phyloP scores from a whole-genome alignment of 2,888 invertebrate genomes.

The Hypena proboscidalis region DNA sequence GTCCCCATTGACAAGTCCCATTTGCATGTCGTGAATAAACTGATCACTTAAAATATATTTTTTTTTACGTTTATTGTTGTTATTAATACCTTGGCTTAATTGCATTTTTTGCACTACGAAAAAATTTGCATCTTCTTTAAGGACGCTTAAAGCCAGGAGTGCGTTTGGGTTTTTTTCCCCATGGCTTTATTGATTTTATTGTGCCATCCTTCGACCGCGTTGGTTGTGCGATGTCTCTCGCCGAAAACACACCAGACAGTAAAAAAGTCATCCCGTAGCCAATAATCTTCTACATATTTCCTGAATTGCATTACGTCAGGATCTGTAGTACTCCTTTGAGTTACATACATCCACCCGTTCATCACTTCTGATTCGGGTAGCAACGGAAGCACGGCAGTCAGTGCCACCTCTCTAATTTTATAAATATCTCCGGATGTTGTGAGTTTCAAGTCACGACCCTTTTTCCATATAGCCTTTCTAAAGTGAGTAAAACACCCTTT shows the following conservation, averaged over 20 bases:
- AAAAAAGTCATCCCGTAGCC: neutral
- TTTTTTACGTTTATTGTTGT: too few species aligned
- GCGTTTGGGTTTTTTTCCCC: constrained; percentile 5
- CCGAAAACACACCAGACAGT: constrained; percentile 1
- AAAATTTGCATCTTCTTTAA: too few species aligned
- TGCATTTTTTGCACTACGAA: too few species aligned
- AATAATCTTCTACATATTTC: constrained; percentile 1
- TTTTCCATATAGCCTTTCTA: neutral
- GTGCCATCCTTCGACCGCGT: constrained; percentile 2
- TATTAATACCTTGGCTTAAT: too few species aligned
- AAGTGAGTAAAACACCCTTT: neutral
- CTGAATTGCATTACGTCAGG: neutral
- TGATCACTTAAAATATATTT: too few species aligned
- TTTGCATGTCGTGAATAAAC: too few species aligned
- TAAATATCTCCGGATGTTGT: neutral
- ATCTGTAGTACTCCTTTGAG: too few species aligned
- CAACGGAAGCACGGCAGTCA: neutral
- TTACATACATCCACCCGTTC: too few species aligned
- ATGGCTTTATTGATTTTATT: constrained; percentile 2
- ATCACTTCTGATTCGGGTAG: too few species aligned
- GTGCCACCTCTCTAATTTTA: neutral
- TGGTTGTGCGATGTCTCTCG: constrained; percentile 1
- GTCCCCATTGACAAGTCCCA: too few species aligned
- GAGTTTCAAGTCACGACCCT: neutral
- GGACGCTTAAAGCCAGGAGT: too few species aligned